phyloP scores from a whole-genome alignment of 2,888 invertebrate species.

The Chydorus sphaericus region DNA sequence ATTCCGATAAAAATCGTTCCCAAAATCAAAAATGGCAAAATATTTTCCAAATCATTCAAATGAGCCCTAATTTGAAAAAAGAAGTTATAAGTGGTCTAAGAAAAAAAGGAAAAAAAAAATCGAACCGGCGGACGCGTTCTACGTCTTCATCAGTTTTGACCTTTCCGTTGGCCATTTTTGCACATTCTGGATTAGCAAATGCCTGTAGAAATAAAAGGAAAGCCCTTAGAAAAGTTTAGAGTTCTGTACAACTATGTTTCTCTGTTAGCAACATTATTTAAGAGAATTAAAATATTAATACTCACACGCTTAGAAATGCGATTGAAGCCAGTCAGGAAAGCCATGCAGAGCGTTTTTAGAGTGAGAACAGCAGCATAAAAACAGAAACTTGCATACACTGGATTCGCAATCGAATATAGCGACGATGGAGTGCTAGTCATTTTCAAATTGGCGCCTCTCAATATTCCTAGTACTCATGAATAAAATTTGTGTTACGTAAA shows the following conservation, averaged over 20 bases:
- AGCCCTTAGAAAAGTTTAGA: too few species aligned
- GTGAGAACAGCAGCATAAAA: slow-evolving; percentile 32
- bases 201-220: slow-evolving; percentile 29
- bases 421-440: too few species aligned
- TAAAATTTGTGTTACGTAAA: too few species aligned
- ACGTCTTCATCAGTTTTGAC: slow-evolving; percentile 34
- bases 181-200: slow-evolving; percentile 41
- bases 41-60: slow-evolving; percentile 56
- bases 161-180: slow-evolving; percentile 18
- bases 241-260: too few species aligned
- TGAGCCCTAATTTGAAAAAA: slow-evolving; percentile 41
- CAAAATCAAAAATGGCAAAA: slow-evolving; percentile 45
- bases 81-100: neutral
- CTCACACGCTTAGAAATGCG: slow-evolving; percentile 32
- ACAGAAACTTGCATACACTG: slow-evolving; percentile 31
- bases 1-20: slow-evolving; percentile 45
- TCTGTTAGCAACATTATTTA: neutral
- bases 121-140: slow-evolving; percentile 36
- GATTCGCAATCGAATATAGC: slow-evolving; percentile 23
- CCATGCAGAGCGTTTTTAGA: slow-evolving; percentile 33
- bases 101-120: neutral
- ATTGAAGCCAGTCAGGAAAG: slow-evolving; percentile 29
- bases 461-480: too few species aligned
- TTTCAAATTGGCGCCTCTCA: neutral
- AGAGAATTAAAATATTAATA: too few species aligned